Base-by-base conservation (phyloP, 2,113 vertebrate genomes). In the Archocentrus centrarchus region DNA sequence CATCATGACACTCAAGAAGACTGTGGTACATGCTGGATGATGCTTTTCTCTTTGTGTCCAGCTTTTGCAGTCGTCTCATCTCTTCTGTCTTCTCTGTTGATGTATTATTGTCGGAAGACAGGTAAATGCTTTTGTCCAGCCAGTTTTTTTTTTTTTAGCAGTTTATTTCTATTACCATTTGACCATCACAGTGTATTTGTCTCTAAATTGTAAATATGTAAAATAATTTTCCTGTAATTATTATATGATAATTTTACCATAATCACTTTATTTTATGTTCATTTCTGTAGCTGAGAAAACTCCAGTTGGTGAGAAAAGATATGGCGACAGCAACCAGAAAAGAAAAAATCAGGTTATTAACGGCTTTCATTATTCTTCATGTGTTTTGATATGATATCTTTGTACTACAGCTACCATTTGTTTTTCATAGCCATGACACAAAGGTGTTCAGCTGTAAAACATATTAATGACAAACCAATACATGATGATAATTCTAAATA, bases 31-130 rank as follows among this genome's bases (percentile, higher is more conserved):
- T 55, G 47, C 22, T 53, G 59, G 59, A 32, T 4, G 32, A 47
- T 82, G 22, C 70, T 63, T 35, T 63, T 63, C 80, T 76, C 7
- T 58, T 11, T 82, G 15, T 75, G 44, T 63, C 47, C 35, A 18
- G 68, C 80, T 41, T 35, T 55, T 55, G 59, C 32, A 10, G 32
- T 61, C 24, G 7, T 75, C 47, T 75, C 47, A 6, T n/a, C 27
- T 60, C 15, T 75, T 11, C 27, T 82, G 6, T 63, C 59, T 6
- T 75, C 59, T 11, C 15, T 82, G 55, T 24, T 63, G 47, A 60
- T 76, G 30, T 39, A 57, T 59, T 18, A 37, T 18, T 75, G 35
- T 37, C 14, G 41, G 11, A 82, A 58, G 53, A 41, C 30, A 82
- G 59, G 70, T 82, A 75, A 17, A 5, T 3, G 3, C 30, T 53